Evolutionary conservation across 92 coral and sea anemone genomes (phyloP).

Genomic region (Umimayanthus kanabou): DNA sequence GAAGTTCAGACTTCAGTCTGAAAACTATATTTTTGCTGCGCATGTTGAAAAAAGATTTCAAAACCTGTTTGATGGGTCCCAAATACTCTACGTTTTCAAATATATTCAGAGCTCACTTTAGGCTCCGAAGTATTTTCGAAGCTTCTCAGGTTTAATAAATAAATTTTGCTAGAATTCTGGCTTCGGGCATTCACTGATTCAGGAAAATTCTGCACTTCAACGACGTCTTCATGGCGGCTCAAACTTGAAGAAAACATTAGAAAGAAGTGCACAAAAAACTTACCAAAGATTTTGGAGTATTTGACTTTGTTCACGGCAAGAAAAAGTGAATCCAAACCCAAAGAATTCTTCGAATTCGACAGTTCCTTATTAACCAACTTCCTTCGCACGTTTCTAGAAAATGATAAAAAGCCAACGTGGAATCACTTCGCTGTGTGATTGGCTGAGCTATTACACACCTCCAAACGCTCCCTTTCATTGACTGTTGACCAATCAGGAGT

Average conservation of each 20-base stretch:
- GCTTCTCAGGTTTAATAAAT: neutral
- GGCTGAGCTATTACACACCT: constrained; percentile 42
- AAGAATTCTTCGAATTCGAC: neutral
- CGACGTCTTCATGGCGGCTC: neutral
- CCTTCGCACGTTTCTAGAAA: neutral
- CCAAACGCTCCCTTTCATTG: constrained; percentile 24
- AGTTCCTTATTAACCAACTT: neutral
- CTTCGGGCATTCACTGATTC: neutral
- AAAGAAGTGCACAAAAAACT: neutral
- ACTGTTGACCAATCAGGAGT: constrained; percentile 41
- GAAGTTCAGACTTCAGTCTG: too few species aligned
- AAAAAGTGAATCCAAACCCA: neutral
- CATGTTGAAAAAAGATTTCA: neutral
- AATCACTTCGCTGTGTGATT: constrained; percentile 37
- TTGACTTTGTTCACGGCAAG: neutral
- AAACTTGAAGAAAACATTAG: neutral
- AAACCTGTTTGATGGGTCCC: neutral
- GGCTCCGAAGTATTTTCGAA: neutral
- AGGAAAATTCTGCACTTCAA: neutral
- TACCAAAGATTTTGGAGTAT: neutral
- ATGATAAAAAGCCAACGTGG: neutral
- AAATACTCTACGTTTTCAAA: too few species aligned
- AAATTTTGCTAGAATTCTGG: neutral
- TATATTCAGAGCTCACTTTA: neutral
- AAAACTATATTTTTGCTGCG: neutral